Evolutionary conservation across 2,888 invertebrate genomes (phyloP).

Genomic region (Xylophagus ater): DNA sequence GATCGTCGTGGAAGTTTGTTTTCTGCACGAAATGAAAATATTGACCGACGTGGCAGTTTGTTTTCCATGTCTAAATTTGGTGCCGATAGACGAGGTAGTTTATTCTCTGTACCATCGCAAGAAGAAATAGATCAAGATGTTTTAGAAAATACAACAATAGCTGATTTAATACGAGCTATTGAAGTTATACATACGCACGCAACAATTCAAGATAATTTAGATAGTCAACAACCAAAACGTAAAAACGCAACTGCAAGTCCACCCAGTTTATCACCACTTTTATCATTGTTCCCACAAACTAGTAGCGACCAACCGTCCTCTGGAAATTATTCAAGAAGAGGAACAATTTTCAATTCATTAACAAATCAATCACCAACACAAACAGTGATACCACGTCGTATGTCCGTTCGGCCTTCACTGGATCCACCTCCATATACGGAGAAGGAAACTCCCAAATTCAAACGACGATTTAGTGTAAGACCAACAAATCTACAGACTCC

Average conservation of each 20-base stretch:
- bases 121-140: slow-evolving; percentile 38
- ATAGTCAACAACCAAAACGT: slow-evolving; percentile 34
- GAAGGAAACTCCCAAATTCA: slow-evolving; percentile 27
- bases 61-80: too few relatives aligned
- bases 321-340: slow-evolving; percentile 25
- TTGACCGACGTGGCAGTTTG: slow-evolving; percentile 28
- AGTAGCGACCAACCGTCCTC: slow-evolving; percentile 14
- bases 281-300: slow-evolving; percentile 40
- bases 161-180: slow-evolving; percentile 67
- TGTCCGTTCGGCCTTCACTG: slow-evolving; percentile 24
- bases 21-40: slow-evolving; percentile 20
- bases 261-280: slow-evolving; percentile 40
- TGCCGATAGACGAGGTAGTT: slow-evolving; percentile 36
- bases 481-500: slow-evolving; percentile 36
- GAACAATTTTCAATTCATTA: slow-evolving; percentile 28
- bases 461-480: slow-evolving; percentile 32
- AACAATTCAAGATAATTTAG: slow-evolving; percentile 16
- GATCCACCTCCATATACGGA: slow-evolving; percentile 35
- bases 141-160: slow-evolving; percentile 71
- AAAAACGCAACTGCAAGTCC: slow-evolving; percentile 46
- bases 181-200: slow-evolving; percentile 52
- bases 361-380: slow-evolving; percentile 8
- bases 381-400: slow-evolving; percentile 20
- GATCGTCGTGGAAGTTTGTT: slow-evolving; percentile 20
- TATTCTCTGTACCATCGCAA: slow-evolving; percentile 35